These are phyloP conservation scores for Rutilus rutilus DNA, from an alignment of 2,113 vertebrate species.

Conservation along the genomic window DNA sequence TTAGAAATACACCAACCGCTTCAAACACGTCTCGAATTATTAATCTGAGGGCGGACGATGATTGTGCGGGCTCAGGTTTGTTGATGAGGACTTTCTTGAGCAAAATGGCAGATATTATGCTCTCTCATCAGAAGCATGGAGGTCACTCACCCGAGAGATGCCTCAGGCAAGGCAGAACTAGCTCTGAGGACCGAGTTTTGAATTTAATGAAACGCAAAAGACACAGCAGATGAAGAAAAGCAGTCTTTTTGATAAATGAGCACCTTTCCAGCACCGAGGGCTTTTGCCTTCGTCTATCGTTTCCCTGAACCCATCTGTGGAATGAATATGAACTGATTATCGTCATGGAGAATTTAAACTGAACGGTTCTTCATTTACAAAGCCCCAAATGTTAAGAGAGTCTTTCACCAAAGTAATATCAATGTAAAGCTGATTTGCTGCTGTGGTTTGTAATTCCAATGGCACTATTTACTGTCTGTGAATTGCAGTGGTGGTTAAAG, in stretches of 20 bases:
- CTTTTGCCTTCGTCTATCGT: conserved; percentile 14
- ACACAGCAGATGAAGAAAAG: conserved; percentile 44
- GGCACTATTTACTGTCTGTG: not conserved
- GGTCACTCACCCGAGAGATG: conserved; percentile 27
- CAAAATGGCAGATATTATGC: conserved; percentile 14
- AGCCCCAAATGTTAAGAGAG: conserved; percentile 28
- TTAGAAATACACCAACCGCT: not conserved
- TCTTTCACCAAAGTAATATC: conserved; percentile 29
- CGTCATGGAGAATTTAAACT: conserved; percentile 36
- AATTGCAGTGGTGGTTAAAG: conserved; percentile 21
- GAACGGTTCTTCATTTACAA: conserved; percentile 26
- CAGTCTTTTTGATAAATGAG: conserved; percentile 55
- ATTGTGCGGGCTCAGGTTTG: conserved; percentile 16
- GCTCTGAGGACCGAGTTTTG: conserved; percentile 39
- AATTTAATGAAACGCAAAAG: conserved; percentile 56
- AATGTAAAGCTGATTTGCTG: conserved; percentile 24
- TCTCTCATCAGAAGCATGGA: conserved; percentile 33
- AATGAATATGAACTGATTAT: conserved; percentile 46
- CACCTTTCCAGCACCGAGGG: conserved; percentile 40
- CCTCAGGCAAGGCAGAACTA: conserved; percentile 42
- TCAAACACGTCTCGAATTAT: not conserved
- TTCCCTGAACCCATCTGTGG: conserved; percentile 32
- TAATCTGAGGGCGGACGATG: not conserved
- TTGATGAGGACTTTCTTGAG: conserved; percentile 31
- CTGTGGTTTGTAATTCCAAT: conserved; percentile 5